Conservation (phyloP, 2,113 vertebrate genomes). For the Larimichthys crocea region DNA sequence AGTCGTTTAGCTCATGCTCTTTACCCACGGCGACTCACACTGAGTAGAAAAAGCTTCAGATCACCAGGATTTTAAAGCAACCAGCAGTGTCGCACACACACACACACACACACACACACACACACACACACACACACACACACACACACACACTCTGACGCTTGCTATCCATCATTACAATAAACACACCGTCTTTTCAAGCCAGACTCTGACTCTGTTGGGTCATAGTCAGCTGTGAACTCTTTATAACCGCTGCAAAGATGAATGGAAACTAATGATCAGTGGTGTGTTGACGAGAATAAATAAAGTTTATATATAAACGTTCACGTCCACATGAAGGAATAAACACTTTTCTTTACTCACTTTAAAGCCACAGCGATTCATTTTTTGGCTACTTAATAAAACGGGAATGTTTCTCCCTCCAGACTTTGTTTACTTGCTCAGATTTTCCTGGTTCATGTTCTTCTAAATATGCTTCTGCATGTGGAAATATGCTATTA, state of each 20-base stretch:
- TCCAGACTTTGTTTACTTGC: too few relatives aligned
- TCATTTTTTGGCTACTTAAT: too few relatives aligned
- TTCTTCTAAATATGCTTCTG: too few relatives aligned
- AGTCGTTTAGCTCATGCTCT: slow-evolving; percentile 39
- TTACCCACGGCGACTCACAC: slow-evolving; percentile 8
- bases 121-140: background rate
- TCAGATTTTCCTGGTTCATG: too few relatives aligned
- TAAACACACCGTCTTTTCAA: background rate
- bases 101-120: slow-evolving; percentile 16
- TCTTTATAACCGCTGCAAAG: too few relatives aligned
- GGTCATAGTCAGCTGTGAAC: too few relatives aligned
- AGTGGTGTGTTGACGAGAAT: background rate
- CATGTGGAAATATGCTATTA: too few relatives aligned
- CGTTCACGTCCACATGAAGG: too few relatives aligned
- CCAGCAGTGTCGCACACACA: slow-evolving; percentile 24
- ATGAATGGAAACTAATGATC: background rate
- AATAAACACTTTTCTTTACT: too few relatives aligned
- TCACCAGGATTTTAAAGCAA: slow-evolving; percentile 7
- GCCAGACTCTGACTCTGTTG: background rate
- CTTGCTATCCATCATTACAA: background rate
- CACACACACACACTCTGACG: background rate
- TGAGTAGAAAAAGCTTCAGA: slow-evolving; percentile 21
- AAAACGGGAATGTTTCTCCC: too few relatives aligned
- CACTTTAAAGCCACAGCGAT: too few relatives aligned
- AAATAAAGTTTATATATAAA: too few relatives aligned